Evolutionary conservation across 2,797 vertebrate species (phyloP).

Genomic region (Phyllotis vaccarum): DNA sequence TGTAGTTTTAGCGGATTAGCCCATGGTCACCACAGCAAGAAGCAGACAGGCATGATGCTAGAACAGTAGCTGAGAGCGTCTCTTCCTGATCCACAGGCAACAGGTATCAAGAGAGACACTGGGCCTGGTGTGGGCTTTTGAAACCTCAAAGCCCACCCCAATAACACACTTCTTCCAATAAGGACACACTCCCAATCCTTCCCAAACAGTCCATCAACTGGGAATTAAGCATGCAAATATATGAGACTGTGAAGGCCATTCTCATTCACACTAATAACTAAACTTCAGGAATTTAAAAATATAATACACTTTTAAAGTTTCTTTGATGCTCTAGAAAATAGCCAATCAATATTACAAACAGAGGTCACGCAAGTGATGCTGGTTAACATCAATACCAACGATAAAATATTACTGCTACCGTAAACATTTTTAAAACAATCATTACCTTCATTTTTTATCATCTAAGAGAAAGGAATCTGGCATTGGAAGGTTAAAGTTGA

Average conservation of each 20-base stretch:
- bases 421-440: constrained; percentile 16
- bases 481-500: not conserved
- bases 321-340: constrained; percentile 46
- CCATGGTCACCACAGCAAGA: not conserved
- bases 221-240: not conserved
- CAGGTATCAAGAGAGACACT: not conserved
- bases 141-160: not conserved
- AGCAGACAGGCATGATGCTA: not conserved
- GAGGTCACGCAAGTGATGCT: constrained; percentile 18
- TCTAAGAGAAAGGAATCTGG: constrained; percentile 12
- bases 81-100: not conserved
- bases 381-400: constrained; percentile 36
- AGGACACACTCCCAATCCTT: not conserved
- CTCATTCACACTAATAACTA: not conserved
- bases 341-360: constrained; percentile 35
- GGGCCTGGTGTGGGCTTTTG: not conserved
- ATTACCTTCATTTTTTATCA: constrained; percentile 28
- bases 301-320: constrained; percentile 20
- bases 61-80: not conserved
- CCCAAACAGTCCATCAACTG: not conserved
- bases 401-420: not conserved
- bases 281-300: constrained; percentile 42
- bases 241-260: not conserved
- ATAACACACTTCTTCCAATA: not conserved
- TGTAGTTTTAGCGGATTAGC: not conserved